Base-by-base conservation (phyloP, 2,113 vertebrate species). In the Tachysurus fulvidraco region DNA sequence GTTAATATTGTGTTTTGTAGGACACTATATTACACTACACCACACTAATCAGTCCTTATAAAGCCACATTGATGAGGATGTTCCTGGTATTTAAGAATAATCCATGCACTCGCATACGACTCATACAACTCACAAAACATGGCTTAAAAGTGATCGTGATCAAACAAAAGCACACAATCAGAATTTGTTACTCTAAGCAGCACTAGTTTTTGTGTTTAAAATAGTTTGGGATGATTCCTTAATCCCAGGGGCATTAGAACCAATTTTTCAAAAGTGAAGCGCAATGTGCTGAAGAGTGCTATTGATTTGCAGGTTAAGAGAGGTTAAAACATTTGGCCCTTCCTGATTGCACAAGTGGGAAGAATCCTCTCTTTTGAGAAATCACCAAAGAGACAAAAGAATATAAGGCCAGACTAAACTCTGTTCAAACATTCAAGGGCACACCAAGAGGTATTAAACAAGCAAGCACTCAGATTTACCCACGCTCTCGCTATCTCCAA, bases 351-450 rank as follows among this genome's bases (percentile, higher is more conserved):
- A 44, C 28, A 44, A 83, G 78, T 62, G 41, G 50, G 64, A 89
- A 84, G 81, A 52, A 57, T 84, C 55, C 59, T 84, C 59, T 84
- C 78, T 65, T 84, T 57, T 30, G 52, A 88, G 64, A 57, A 62
- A 19, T 88, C 23, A 65, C 16, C 12, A 13, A 19, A 64, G 73
- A 55, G 4, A 23, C 69, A 57, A 30, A 52, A 80, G 44, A 59
- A 25, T 55, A 62, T 59, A 30, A 76, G 62, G 65, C 55, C 54
- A 86, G 84, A 86, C 83, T 23, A 90, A 88, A 90, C 89, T 71
- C 52, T 67, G 86, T 85, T 93, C 91, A 89, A 88, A 91, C 89
- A 86, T 90, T 89, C 90, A 91, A 91, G 91, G 93, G 90, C 86
- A 86, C 73, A 71, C 85, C 59, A 76, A 19, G 59, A 55, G 19